These are phyloP conservation scores for Microtus pennsylvanicus DNA, from an alignment of 2,113 vertebrate genomes.

Conservation along the genomic window DNA sequence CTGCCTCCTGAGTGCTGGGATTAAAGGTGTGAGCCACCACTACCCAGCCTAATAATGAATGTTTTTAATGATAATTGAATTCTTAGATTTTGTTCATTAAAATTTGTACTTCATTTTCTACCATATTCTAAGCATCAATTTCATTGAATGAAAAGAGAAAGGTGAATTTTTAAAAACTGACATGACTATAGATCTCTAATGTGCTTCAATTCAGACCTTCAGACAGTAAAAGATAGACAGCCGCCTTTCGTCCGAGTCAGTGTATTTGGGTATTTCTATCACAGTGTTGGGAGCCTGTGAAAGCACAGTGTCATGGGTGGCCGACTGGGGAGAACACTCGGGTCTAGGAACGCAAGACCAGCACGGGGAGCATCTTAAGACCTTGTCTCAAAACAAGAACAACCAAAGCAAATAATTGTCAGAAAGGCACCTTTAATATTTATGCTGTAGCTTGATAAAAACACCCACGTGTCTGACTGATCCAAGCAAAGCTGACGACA, in stretches of 20 bases:
- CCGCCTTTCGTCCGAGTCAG: neutral
- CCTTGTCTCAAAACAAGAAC: neutral
- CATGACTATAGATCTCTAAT: constrained; percentile 9
- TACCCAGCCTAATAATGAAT: neutral
- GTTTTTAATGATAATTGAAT: neutral
- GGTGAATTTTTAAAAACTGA: neutral
- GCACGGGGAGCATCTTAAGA: neutral
- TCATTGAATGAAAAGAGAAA: constrained; percentile 9
- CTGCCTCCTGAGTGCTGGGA: too few species aligned
- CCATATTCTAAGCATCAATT: neutral
- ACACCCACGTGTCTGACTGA: neutral
- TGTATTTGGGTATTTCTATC: neutral
- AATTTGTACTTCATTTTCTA: constrained; percentile 28
- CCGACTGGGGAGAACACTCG: neutral
- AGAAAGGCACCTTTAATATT: neutral
- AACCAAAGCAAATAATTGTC: neutral
- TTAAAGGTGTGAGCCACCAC: too few species aligned
- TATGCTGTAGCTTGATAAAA: neutral
- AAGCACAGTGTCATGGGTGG: neutral
- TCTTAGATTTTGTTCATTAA: constrained; percentile 1
- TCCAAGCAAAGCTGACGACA: neutral
- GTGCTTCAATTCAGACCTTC: neutral
- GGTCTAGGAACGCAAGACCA: neutral
- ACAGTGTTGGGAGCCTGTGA: neutral
- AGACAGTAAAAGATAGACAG: neutral